Percentiles rank a stretch among this genome's conserved stretches.
These are phyloP conservation scores for Sphaerodactylus townsendi DNA, from an alignment of 2,113 vertebrate species.

Conservation along the genomic window DNA sequence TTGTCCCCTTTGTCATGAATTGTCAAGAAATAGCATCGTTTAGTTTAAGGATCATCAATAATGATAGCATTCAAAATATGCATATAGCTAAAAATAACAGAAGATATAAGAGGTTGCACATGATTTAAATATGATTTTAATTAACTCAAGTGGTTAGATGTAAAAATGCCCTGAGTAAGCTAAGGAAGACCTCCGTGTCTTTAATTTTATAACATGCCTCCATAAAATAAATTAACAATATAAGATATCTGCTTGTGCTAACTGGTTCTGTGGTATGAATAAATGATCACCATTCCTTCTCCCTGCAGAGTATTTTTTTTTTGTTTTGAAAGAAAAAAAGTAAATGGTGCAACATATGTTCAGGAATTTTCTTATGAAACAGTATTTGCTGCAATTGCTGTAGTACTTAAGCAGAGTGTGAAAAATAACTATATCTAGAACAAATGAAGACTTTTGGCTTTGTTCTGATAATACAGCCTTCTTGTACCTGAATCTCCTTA, in stretches of 20 bases:
- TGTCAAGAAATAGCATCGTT: not conserved
- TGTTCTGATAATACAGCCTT: constrained; percentile 44
- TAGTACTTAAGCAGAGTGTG: constrained; percentile 34
- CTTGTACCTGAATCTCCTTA: constrained; percentile 57
- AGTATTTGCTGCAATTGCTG: constrained; percentile 18
- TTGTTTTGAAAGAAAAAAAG: too few relatives aligned
- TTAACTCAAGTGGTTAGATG: not conserved
- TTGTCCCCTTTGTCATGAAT: not conserved
- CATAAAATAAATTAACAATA: not conserved
- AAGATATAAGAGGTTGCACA: not conserved
- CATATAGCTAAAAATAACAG: not conserved
- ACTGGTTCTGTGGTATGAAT: not conserved
- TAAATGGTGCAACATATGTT: constrained; percentile 21
- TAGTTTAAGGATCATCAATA: too few relatives aligned
- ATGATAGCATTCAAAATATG: not conserved
- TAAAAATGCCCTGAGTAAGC: not conserved
- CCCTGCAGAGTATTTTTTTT: constrained; percentile 11
- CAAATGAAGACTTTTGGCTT: constrained; percentile 51
- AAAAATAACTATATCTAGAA: constrained; percentile 46
- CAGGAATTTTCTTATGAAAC: constrained; percentile 40
- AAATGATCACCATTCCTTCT: not conserved
- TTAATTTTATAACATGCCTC: constrained; percentile 9
- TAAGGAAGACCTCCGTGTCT: not conserved
- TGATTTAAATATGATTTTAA: not conserved
- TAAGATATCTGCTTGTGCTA: constrained; percentile 6